Evolutionary conservation across 92 coral and sea anemone species (phyloP).

Genomic region (Heliopora coerulea): DNA sequence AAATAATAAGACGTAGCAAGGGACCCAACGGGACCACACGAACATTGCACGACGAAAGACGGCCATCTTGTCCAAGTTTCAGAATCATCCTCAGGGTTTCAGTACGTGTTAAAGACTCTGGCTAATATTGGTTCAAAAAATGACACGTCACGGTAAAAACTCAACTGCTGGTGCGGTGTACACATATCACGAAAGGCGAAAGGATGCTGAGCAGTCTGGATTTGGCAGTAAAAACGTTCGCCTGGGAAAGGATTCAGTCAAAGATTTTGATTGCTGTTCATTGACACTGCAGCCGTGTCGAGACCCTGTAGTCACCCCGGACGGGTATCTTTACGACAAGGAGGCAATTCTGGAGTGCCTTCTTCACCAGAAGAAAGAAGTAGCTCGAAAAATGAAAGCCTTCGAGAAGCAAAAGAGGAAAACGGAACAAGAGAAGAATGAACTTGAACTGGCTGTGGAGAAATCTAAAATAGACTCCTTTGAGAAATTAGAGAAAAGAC

Average conservation of each 20-base stretch:
- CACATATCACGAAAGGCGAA: conserved; percentile 89
- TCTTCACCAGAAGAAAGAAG: conserved; percentile 90
- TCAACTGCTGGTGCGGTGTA: conserved; percentile 93
- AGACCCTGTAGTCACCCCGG: conserved; percentile 81
- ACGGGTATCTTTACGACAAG: conserved; percentile 89
- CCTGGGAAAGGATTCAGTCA: conserved; percentile 89
- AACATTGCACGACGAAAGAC: too few relatives aligned
- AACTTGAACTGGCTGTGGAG: conserved; percentile 61
- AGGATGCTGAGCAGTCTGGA: conserved; percentile 86
- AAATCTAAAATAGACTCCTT: conserved; percentile 75
- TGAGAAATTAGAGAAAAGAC: conserved; percentile 79
- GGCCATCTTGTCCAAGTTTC: background rate
- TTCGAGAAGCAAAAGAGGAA: conserved; percentile 88
- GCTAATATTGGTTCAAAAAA: conserved; percentile 15
- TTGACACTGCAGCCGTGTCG: conserved; percentile 93
- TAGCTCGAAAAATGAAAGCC: conserved; percentile 83
- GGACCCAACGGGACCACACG: too few relatives aligned
- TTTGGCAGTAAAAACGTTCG: conserved; percentile 95
- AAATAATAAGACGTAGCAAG: too few relatives aligned
- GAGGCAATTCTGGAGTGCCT: conserved; percentile 88
- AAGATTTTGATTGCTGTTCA: conserved; percentile 92
- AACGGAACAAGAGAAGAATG: conserved; percentile 62
- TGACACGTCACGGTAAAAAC: conserved; percentile 97
- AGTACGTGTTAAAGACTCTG: background rate
- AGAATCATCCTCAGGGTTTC: conserved; percentile 6